phyloP scores from a whole-genome alignment of 30 jellyfish, hydroid and myxozoan species.

The Hydractinia echinata region DNA sequence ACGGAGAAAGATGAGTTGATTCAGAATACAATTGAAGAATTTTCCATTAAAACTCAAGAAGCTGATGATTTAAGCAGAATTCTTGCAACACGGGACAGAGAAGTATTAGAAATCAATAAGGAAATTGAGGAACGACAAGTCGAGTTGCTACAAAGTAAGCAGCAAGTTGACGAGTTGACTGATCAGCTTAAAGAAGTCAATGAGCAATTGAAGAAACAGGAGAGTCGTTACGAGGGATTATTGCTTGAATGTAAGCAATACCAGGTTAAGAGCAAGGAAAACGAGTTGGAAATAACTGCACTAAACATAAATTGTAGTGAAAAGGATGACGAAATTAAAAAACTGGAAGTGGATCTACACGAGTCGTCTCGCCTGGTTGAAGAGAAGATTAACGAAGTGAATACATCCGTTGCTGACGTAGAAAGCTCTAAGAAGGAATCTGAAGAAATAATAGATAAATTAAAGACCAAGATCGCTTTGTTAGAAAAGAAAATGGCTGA shows the following conservation, averaged over 20 bases:
- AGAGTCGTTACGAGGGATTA: neutral
- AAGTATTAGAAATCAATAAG: too few species aligned
- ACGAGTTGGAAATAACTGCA: neutral
- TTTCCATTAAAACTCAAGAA: neutral
- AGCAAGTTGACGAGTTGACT: neutral
- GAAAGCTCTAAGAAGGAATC: neutral
- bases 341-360: neutral
- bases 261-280: conserved; percentile 8
- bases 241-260: too few species aligned
- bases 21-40: neutral
- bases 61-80: neutral
- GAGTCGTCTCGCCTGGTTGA: conserved; percentile 8
- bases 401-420: neutral
- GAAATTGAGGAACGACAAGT: neutral
- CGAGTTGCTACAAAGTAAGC: neutral
- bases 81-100: neutral
- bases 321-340: neutral
- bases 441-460: neutral
- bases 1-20: neutral
- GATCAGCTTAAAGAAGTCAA: neutral
- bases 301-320: neutral
- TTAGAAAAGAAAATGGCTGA: neutral
- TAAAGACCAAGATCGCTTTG: neutral
- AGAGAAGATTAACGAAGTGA: conserved; percentile 8
- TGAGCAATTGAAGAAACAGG: neutral